These are phyloP conservation scores for Phylloscopus trochiloides DNA, from an alignment of 2,113 vertebrate genomes.

Conservation along the genomic window DNA sequence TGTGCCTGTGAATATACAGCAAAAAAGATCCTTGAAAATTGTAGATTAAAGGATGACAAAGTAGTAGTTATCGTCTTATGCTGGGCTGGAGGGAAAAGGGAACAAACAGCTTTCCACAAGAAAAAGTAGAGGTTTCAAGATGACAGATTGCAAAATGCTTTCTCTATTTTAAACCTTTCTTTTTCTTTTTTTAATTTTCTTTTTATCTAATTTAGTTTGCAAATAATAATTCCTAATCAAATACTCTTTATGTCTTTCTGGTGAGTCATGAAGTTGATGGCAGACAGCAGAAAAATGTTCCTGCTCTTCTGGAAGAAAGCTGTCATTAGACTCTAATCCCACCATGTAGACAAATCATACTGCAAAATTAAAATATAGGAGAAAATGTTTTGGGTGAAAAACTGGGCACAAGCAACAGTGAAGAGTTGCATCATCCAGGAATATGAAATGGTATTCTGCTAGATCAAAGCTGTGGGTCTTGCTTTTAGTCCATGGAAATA, in stretches of 20 bases:
- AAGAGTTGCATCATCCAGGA: neutral
- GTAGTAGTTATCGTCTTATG: neutral
- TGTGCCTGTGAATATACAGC: neutral
- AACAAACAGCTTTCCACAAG: neutral
- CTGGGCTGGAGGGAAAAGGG: neutral
- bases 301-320: neutral
- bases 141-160: neutral
- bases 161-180: neutral
- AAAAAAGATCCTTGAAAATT: neutral
- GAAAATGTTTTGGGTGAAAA: neutral
- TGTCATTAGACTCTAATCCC: neutral
- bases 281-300: neutral
- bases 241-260: neutral
- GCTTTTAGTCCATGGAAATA: neutral
- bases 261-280: neutral
- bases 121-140: neutral
- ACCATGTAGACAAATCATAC: neutral
- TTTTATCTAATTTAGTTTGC: neutral
- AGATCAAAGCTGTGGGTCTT: neutral
- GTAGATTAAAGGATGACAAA: neutral
- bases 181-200: neutral
- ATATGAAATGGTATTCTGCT: neutral
- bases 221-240: neutral
- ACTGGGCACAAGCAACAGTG: neutral
- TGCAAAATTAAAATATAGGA: neutral